Evolutionary conservation across 2,113 vertebrate species (phyloP), one percentile per base, ranked within the genome.

Genomic region (Calidris pugnax): DNA sequence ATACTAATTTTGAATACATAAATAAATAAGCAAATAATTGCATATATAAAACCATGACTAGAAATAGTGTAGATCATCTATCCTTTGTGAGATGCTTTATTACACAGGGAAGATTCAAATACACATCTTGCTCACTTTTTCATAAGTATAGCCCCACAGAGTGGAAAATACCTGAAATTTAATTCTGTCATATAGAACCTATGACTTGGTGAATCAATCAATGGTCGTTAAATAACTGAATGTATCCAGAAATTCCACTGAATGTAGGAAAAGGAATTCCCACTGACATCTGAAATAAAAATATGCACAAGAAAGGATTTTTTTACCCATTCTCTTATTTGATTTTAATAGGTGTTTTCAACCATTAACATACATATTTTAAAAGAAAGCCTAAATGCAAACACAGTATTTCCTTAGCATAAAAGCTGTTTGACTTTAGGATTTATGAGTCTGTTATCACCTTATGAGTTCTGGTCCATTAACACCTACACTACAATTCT

Each of bases 91-190:
- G 22, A 48, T 35, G 7, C 1, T 55, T 26, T 67, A 10, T 35
- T 56, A 22, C 18, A 64, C 22, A 60, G 5, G 11, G 10, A 87
- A 48, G 5, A 56, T 39, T 12, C 21, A 74, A 62, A 67, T 11
- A 47, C 17, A 20, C 9, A 22, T 43, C 27, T 77, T 80, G 14
- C 12, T 78, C 2, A 4, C 4, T 18, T 73, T 93, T 90, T 47
- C 1, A 0, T 33, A 45, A 51, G 13, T 72, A 48, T 9, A 69
- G 5, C 3, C 53, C 19, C 26, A 72, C 1, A 63, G 11, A 87
- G 8, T 32, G 10, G 18, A 71, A 94, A 88, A 28, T 10, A 47
- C 4, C 5, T 78, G 28, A 88, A 62, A 89, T 69, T 57, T 47
- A 37, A 6, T 15, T 48, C 21, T 47, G 33, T 43, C 32, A 28